Evolutionary conservation across 1,140 invertebrate genomes (phyloP).

Genomic region (Dreissena polymorpha): DNA sequence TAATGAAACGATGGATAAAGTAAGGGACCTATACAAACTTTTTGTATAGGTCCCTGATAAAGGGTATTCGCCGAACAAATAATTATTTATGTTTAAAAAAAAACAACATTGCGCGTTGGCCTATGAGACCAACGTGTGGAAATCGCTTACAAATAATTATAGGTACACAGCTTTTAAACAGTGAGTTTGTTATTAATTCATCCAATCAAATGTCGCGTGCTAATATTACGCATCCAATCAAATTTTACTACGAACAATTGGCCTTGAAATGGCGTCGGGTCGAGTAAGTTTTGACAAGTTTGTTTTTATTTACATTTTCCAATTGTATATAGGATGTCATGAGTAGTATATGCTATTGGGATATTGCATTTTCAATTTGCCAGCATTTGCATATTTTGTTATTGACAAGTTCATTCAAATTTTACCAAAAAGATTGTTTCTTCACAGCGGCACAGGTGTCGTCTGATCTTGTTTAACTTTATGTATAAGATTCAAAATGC

Average conservation of each 20-base stretch:
- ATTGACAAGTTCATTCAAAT: not conserved
- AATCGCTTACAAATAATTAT: too few species aligned
- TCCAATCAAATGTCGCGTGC: slow-evolving; percentile 54
- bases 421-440: not conserved
- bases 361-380: not conserved
- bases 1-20: too few species aligned
- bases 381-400: not conserved
- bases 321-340: not conserved
- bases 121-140: too few species aligned
- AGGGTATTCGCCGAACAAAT: too few species aligned
- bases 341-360: not conserved
- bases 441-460: not conserved
- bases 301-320: slow-evolving; percentile 5
- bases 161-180: too few species aligned
- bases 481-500: too few species aligned
- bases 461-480: not conserved
- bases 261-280: slow-evolving; percentile 59
- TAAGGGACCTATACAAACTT: too few species aligned
- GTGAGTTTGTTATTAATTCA: not conserved
- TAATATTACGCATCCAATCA: slow-evolving; percentile 38
- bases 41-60: too few species aligned
- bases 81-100: too few species aligned
- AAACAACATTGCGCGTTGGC: too few species aligned
- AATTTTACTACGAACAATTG: slow-evolving; percentile 32
- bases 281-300: slow-evolving; percentile 60